Evolutionary conservation across 2,797 vertebrate species (phyloP).

Genomic region (Novumbra hubbsi): DNA sequence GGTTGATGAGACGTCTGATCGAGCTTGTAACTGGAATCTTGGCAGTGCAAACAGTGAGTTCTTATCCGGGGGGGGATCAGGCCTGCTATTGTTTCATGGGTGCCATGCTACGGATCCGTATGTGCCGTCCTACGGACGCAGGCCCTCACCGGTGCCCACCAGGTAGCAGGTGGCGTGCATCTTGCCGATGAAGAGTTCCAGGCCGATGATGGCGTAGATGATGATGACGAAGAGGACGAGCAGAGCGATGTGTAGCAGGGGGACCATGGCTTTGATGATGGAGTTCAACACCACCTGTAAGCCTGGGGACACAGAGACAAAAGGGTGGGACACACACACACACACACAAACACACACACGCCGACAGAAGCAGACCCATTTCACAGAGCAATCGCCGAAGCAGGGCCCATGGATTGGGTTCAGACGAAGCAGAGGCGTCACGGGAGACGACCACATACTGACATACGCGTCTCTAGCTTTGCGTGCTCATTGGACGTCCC

Average conservation of each 20-base stretch:
- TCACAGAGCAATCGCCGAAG: too few species aligned
- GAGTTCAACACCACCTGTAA: slow-evolving; percentile 99
- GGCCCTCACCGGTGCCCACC: slow-evolving; percentile 78
- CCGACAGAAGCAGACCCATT: too few species aligned
- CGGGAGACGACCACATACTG: background rate
- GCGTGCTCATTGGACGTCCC: slow-evolving; percentile 4
- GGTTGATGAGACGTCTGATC: background rate
- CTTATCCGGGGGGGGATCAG: background rate
- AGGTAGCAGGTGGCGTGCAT: slow-evolving; percentile 96
- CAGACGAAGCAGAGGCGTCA: background rate
- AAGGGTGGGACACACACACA: slow-evolving; percentile 11
- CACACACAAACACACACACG: background rate
- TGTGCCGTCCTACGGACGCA: background rate
- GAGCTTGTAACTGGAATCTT: background rate
- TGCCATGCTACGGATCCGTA: too few species aligned
- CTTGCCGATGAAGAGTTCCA: slow-evolving; percentile 99
- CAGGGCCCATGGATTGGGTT: too few species aligned
- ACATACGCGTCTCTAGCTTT: background rate
- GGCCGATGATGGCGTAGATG: slow-evolving; percentile 99
- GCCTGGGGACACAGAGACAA: slow-evolving; percentile 71
- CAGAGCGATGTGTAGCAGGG: slow-evolving; percentile 96
- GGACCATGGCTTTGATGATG: slow-evolving; percentile 99
- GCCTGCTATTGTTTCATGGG: background rate
- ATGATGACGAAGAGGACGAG: slow-evolving; percentile 99
- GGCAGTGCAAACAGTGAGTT: background rate